Evolutionary conservation across 2,888 invertebrate species (phyloP).

Genomic region (Morinoia aosen): DNA sequence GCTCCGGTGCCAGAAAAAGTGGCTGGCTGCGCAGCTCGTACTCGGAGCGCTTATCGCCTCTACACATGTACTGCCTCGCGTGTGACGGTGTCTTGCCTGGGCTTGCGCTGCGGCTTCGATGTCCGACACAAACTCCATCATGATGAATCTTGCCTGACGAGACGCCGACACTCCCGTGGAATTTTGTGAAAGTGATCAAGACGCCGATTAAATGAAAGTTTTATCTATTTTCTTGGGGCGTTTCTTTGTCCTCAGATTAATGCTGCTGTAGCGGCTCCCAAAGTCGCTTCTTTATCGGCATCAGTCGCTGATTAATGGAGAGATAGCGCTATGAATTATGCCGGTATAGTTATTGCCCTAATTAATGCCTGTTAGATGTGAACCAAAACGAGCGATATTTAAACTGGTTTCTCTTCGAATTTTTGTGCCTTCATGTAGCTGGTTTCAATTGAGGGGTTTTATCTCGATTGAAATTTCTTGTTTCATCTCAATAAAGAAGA

Average conservation of each 20-base stretch:
- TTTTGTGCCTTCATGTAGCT: neutral
- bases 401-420: neutral
- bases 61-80: constrained; percentile 23
- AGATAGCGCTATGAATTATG: neutral
- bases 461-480: neutral
- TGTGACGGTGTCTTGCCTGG: constrained; percentile 6
- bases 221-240: constrained; percentile 15
- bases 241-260: constrained; percentile 36
- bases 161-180: constrained; percentile 38
- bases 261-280: constrained; percentile 5
- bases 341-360: neutral
- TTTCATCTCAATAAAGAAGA: neutral
- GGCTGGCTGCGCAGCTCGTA: neutral
- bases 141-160: constrained; percentile 41
- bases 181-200: constrained; percentile 39
- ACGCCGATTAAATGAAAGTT: constrained; percentile 37
- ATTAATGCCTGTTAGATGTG: constrained; percentile 2
- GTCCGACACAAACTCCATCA: constrained; percentile 40
- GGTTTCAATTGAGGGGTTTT: neutral
- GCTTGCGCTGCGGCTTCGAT: neutral
- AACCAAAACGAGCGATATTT: too few species aligned
- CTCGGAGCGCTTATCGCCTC: constrained; percentile 5
- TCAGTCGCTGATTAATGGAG: constrained; percentile 10
- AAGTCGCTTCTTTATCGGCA: neutral
- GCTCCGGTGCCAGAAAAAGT: constrained; percentile 31